Conservation (phyloP, 2,113 vertebrate species). For the Smithornis capensis region DNA sequence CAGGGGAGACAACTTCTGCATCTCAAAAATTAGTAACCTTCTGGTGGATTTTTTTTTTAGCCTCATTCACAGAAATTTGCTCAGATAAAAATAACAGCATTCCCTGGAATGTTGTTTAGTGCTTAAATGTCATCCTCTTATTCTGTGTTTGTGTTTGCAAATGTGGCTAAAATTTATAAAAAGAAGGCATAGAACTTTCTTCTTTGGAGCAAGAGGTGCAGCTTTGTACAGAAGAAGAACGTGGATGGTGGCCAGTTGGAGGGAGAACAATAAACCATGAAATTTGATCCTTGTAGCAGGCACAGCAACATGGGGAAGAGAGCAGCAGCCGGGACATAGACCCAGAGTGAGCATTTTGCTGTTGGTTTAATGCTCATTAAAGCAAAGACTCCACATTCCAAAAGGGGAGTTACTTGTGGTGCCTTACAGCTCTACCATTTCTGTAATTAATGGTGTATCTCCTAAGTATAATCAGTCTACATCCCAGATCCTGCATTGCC, state of each 20-base stretch:
- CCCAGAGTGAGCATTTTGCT: neutral
- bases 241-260: constrained; percentile 68
- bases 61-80: neutral
- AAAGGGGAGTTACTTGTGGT: neutral
- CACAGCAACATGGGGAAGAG: constrained; percentile 20
- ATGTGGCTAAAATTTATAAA: constrained; percentile 26
- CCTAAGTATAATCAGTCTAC: neutral
- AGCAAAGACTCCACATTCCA: constrained; percentile 1
- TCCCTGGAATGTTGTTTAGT: neutral
- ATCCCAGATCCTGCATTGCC: neutral
- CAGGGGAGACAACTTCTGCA: neutral
- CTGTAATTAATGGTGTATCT: neutral
- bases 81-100: neutral
- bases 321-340: constrained; percentile 21
- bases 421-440: neutral
- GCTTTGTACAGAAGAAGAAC: constrained; percentile 55
- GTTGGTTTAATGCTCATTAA: neutral
- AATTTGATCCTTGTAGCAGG: constrained; percentile 69
- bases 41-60: neutral
- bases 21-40: neutral
- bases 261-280: constrained; percentile 70
- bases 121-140: neutral
- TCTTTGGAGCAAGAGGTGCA: constrained; percentile 42
- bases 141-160: constrained; percentile 12
- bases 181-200: constrained; percentile 1